These are phyloP conservation scores for Oreochromis niloticus DNA, from an alignment of 2,113 vertebrate genomes.

Conservation along the genomic window DNA sequence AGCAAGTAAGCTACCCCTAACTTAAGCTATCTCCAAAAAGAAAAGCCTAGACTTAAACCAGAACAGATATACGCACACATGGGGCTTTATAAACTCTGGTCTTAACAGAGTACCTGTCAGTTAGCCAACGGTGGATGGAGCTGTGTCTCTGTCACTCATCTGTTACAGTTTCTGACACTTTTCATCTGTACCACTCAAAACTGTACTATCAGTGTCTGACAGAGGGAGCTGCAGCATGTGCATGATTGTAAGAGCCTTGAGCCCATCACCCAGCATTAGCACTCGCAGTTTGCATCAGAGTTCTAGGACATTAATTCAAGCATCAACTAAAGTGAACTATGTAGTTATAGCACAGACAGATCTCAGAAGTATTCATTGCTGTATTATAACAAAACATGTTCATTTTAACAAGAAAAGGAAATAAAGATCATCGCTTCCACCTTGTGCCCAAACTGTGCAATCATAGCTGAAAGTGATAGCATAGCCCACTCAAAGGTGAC, in stretches of 20 bases:
- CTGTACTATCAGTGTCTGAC: background rate
- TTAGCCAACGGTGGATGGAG: background rate
- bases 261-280: background rate
- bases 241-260: background rate
- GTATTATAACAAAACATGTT: background rate
- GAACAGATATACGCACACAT: rapidly evolving
- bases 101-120: background rate
- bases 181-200: background rate
- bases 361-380: background rate
- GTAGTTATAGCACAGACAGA: background rate
- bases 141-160: background rate
- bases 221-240: background rate
- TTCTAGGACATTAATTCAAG: background rate
- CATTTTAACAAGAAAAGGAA: background rate
- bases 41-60: background rate
- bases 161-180: background rate
- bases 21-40: rapidly evolving
- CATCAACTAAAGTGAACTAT: background rate
- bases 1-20: rapidly evolving
- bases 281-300: rapidly evolving
- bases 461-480: background rate
- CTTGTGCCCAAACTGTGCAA: background rate
- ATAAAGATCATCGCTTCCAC: background rate
- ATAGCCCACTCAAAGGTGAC: background rate
- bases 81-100: rapidly evolving